Percentiles rank a stretch among this genome's conserved stretches.
These are phyloP conservation scores for Leucophenga maculata DNA, from an alignment of 2,888 invertebrate species.

Conservation along the genomic window DNA sequence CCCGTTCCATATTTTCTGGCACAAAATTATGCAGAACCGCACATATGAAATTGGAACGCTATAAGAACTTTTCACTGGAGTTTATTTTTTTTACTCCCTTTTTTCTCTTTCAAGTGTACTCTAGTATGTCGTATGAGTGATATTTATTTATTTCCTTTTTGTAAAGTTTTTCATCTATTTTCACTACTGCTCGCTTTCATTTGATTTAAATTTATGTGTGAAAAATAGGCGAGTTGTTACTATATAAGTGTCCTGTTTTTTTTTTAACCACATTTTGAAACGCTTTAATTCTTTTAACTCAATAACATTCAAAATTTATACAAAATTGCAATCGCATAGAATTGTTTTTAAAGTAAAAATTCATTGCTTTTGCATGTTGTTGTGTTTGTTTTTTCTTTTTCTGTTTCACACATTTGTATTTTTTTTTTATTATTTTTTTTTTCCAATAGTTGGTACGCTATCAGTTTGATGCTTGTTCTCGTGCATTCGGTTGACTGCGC, in stretches of 20 bases:
- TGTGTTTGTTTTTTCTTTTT: conserved; percentile 8
- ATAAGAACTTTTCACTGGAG: conserved; percentile 54
- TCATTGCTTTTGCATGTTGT: not conserved
- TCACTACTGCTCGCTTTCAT: not conserved
- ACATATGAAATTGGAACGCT: conserved; percentile 55
- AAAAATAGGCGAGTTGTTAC: not conserved
- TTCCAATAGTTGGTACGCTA: not conserved
- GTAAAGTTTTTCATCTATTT: not conserved
- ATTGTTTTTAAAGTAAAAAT: not conserved
- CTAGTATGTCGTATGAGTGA: not conserved
- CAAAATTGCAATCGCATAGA: not conserved
- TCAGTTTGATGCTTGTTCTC: conserved; percentile 7
- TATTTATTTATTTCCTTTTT: conserved; percentile 1
- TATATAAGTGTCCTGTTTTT: not conserved
- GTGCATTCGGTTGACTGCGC: conserved; percentile 19
- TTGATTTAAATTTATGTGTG: not conserved
- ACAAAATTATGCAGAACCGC: conserved; percentile 62
- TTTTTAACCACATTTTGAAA: not conserved
- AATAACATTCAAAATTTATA: conserved; percentile 3
- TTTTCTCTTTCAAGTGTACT: conserved; percentile 28
- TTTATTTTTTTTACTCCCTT: conserved; percentile 22
- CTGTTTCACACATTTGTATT: not conserved
- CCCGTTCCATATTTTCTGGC: conserved; percentile 54
- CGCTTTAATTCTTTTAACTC: conserved; percentile 10
- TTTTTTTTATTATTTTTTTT: not conserved